Conservation (phyloP, 2,113 vertebrate genomes). For the Myrmecobius fasciatus region DNA sequence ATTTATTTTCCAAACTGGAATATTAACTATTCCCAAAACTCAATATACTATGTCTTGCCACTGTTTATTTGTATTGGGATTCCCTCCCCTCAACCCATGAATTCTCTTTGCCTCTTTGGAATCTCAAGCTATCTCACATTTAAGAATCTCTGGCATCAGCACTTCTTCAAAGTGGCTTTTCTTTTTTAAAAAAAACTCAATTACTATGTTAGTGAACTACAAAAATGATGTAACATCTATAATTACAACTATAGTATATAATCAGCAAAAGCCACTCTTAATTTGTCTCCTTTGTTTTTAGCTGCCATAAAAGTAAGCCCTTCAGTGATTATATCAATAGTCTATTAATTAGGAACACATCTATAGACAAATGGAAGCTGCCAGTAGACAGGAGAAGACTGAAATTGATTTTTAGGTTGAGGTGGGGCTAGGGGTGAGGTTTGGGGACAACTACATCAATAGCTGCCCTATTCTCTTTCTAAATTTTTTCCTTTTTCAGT, state of each 20-base stretch:
- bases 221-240: not conserved
- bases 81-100: not conserved
- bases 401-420: too few relatives aligned
- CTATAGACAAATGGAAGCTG: too few relatives aligned
- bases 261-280: not conserved
- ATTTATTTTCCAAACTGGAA: too few relatives aligned
- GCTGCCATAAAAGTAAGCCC: not conserved
- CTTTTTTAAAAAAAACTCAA: constrained; percentile 24
- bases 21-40: too few relatives aligned
- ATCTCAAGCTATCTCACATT: not conserved
- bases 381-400: too few relatives aligned
- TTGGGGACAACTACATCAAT: too few relatives aligned
- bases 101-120: not conserved
- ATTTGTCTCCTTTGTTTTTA: not conserved
- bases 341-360: not conserved
- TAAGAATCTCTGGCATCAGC: not conserved
- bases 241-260: not conserved
- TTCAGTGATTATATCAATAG: not conserved
- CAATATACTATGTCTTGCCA: too few relatives aligned
- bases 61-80: too few relatives aligned
- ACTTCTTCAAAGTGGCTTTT: constrained; percentile 6
- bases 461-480: too few relatives aligned
- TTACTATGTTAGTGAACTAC: not conserved
- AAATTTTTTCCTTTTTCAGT: too few relatives aligned
- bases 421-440: too few relatives aligned